Percentiles rank a stretch among this genome's conserved stretches.
Evolutionary conservation across 2,888 invertebrate genomes (phyloP).

Genomic region (Rhagophthalmus giganteus): DNA sequence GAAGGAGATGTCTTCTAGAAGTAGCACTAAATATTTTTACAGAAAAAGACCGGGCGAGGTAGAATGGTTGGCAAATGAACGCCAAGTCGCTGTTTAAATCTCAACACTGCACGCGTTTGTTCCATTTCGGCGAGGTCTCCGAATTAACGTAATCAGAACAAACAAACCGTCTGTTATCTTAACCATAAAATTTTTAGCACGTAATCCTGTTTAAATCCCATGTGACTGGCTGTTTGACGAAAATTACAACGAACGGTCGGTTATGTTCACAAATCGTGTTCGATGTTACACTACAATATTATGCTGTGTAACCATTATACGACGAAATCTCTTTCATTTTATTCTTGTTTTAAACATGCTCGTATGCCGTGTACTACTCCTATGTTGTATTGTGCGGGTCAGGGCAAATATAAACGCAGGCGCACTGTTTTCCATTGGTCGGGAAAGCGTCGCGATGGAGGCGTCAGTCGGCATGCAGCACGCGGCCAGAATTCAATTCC

Average conservation of each 20-base stretch:
- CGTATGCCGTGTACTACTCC: slow-evolving; percentile 21
- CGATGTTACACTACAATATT: too few relatives aligned
- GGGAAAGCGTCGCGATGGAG: slow-evolving; percentile 39
- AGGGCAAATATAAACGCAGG: slow-evolving; percentile 36
- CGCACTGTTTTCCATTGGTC: slow-evolving; percentile 33
- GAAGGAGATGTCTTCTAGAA: too few relatives aligned
- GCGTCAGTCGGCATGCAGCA: slow-evolving; percentile 47
- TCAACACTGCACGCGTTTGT: slow-evolving; percentile 2
- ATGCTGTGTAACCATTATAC: too few relatives aligned
- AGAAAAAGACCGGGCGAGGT: too few relatives aligned
- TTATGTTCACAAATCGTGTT: too few relatives aligned
- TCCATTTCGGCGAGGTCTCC: not conserved
- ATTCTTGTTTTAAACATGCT: slow-evolving; percentile 21
- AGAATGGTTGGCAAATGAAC: too few relatives aligned
- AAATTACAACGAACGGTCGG: too few relatives aligned
- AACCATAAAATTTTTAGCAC: slow-evolving; percentile 7
- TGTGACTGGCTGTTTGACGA: slow-evolving; percentile 2
- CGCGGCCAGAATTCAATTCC: slow-evolving; percentile 36
- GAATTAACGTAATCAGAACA: slow-evolving; percentile 13
- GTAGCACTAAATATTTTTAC: too few relatives aligned
- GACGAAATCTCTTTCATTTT: slow-evolving; percentile 21
- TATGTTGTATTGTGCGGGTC: slow-evolving; percentile 42
- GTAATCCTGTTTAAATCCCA: slow-evolving; percentile 5
- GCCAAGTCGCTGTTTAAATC: too few relatives aligned
- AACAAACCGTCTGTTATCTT: slow-evolving; percentile 10